Conservation (phyloP, 2,113 vertebrate species). For the Semnopithecus entellus region DNA sequence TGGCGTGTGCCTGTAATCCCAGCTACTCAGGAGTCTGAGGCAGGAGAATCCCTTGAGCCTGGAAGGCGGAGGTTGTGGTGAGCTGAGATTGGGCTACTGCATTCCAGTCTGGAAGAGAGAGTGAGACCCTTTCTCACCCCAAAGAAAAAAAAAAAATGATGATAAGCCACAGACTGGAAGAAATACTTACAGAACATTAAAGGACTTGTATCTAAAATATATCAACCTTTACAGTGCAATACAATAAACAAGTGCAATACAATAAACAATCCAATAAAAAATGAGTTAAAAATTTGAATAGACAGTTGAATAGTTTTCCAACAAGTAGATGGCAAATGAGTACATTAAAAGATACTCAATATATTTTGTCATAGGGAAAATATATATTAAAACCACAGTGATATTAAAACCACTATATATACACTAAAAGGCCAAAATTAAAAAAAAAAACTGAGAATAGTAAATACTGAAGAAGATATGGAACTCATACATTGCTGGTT, state of each 20-base stretch:
- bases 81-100: not conserved
- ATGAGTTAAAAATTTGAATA: constrained; percentile 2
- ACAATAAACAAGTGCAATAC: not conserved
- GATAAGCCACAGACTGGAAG: not conserved
- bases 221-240: not conserved
- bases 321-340: not conserved
- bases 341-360: not conserved
- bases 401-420: not conserved
- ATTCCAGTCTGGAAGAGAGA: not conserved
- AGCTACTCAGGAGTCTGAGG: not conserved
- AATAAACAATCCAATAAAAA: not conserved
- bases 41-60: too few relatives aligned
- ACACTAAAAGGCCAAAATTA: constrained; percentile 3
- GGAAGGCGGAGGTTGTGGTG: too few relatives aligned
- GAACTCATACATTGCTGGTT: not conserved
- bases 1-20: not conserved
- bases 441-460: not conserved
- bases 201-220: not conserved
- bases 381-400: not conserved
- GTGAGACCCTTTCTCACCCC: not conserved
- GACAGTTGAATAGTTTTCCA: not conserved
- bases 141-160: not conserved
- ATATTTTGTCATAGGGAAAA: constrained; percentile 1
- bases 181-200: constrained; percentile 26
- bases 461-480: not conserved